phyloP scores from a whole-genome alignment of 2,113 vertebrate species.

The Thermophis baileyi region DNA sequence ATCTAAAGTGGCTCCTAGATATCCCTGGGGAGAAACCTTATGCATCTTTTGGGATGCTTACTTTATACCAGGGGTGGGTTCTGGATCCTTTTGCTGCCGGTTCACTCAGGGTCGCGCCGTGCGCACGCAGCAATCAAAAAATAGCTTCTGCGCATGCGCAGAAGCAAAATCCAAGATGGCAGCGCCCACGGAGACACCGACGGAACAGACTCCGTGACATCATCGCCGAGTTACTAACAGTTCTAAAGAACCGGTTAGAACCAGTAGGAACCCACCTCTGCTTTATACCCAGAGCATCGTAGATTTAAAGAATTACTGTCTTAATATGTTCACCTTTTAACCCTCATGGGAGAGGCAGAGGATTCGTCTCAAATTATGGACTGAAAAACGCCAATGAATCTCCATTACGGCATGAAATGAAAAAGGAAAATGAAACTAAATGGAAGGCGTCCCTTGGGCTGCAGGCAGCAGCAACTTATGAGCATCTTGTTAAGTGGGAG shows the following conservation, averaged over 20 bases:
- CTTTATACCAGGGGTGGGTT: no score
- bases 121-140: no score
- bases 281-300: neutral
- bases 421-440: slow-evolving; percentile 69
- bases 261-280: no score
- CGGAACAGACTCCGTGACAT: no score
- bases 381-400: slow-evolving; percentile 70
- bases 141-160: no score
- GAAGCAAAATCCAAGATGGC: no score
- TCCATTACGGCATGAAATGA: slow-evolving; percentile 77
- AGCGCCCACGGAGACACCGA: no score
- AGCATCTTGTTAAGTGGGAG: slow-evolving; percentile 1
- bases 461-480: slow-evolving; percentile 17
- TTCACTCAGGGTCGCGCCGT: no score
- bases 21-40: neutral
- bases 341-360: slow-evolving; percentile 50
- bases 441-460: slow-evolving; percentile 62
- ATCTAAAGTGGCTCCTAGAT: neutral
- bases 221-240: no score
- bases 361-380: slow-evolving; percentile 70
- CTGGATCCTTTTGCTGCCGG: no score
- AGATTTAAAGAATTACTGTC: neutral
- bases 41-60: neutral
- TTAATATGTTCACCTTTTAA: slow-evolving; percentile 34
- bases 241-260: no score